Conservation (phyloP, 2,113 vertebrate genomes). For the Hippocampus abdominalis region DNA sequence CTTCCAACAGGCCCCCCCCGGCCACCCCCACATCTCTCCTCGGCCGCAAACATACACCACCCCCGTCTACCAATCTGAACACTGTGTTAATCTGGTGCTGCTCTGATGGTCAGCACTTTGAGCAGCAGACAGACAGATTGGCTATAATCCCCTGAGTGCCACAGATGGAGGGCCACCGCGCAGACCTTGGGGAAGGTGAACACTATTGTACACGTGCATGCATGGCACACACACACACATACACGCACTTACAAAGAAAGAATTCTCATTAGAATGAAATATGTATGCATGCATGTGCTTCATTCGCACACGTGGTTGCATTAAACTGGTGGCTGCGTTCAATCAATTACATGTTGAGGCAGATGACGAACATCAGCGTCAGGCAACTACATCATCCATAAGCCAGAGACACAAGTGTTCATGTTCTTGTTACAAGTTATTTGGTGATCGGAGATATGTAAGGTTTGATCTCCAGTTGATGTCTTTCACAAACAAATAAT, state of each 20-base stretch:
- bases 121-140: slow-evolving; percentile 72
- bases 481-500: background rate
- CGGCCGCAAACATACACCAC: slow-evolving; percentile 2
- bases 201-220: slow-evolving; percentile 24
- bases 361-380: background rate
- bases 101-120: slow-evolving; percentile 69
- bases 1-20: slow-evolving; percentile 1
- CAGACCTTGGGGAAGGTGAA: slow-evolving; percentile 64
- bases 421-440: background rate
- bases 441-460: background rate
- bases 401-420: background rate
- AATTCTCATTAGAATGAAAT: slow-evolving; percentile 25
- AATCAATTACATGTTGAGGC: slow-evolving; percentile 4
- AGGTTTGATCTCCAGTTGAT: background rate
- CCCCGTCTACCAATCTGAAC: slow-evolving; percentile 45
- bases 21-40: background rate
- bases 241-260: slow-evolving; percentile 14
- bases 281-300: slow-evolving; percentile 15
- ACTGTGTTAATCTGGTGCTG: slow-evolving; percentile 70
- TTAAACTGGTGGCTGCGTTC: background rate
- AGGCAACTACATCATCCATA: background rate
- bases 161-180: slow-evolving; percentile 64
- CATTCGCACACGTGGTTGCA: background rate
- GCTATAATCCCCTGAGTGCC: slow-evolving; percentile 71
- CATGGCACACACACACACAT: slow-evolving; percentile 20